Conservation (phyloP, 2,888 invertebrate species). For the Rambutsinella grinnellia region DNA sequence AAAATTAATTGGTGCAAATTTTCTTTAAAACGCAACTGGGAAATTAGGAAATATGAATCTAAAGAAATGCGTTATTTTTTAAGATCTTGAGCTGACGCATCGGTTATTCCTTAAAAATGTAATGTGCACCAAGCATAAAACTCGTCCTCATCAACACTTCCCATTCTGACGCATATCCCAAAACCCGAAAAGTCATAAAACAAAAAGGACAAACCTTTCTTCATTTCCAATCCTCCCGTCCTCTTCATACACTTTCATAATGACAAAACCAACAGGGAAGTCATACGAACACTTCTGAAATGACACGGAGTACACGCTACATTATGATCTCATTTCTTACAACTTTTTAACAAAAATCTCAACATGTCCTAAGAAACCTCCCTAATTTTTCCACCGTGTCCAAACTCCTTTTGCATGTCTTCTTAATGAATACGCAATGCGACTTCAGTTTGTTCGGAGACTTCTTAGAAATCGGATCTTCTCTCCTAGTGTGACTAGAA, state of each 20-base stretch:
- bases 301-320: too few relatives aligned
- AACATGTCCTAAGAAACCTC: too few relatives aligned
- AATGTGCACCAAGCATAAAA: not conserved
- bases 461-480: constrained; percentile 44
- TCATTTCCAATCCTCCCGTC: not conserved
- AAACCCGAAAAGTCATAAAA: constrained; percentile 7
- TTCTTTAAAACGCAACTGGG: too few relatives aligned
- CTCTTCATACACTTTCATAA: not conserved
- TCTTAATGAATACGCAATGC: constrained; percentile 9
- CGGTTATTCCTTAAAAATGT: constrained; percentile 22
- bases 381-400: not conserved
- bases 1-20: too few relatives aligned
- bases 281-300: too few relatives aligned
- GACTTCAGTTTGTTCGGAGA: constrained; percentile 28
- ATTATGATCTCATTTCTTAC: too few relatives aligned
- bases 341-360: too few relatives aligned
- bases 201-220: constrained; percentile 1
- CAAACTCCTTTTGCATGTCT: not conserved
- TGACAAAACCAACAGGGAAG: not conserved
- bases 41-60: too few relatives aligned
- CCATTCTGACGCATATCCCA: not conserved
- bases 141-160: not conserved
- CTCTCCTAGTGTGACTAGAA: not conserved
- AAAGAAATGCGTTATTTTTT: too few relatives aligned
- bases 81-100: constrained; percentile 20